Evolutionary conservation across 2,797 vertebrate species (phyloP), one percentile per base, ranked within the genome.

Genomic region (Tympanoctomys barrerae): DNA sequence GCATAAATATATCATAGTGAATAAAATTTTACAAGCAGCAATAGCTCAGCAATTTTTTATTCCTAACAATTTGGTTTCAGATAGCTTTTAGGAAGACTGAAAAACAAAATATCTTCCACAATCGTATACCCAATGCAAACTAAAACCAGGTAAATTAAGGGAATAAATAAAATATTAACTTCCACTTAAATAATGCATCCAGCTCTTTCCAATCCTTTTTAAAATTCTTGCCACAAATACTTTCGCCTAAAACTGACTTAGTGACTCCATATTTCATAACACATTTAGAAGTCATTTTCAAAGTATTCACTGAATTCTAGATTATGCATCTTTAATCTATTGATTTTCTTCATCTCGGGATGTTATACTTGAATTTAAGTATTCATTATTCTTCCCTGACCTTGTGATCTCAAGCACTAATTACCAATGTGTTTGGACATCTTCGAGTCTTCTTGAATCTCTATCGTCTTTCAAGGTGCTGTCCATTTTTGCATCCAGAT

Each of bases 151-250:
- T 54, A 36, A 62, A 64, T 36, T 62, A 82, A 66, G 4, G 0
- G 5, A 36, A 57, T 82, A 82, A 91, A 89, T 89, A 59, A 91
- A 94, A 78, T 49, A 4, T 78, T 86, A 82, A 82, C 12, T 28
- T 91, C 7, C 31, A 26, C 12, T 73, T 59, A 88, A 95, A 85
- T 61, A 68, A 89, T 33, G n/a, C 10, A 68, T 64, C 2, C 3
- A 87, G n/a, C 28, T 87, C 57, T 64, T 24, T 88, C 18, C 62
- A 33, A 49, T 52, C 16, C 8, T 79, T n/a, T 78, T 12, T 36
- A 14, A 61, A 64, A 49, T 82, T 93, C 28, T 89, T 19, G 80
- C 89, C 2, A 31, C 80, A 1, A 42, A 73, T 33, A 36, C 19
- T 77, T 61, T 68, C 24, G 1, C 11, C 1, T 91, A 16, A 84